A percentile compares a stretch with the other conserved stretches of the same genome.
Conservation (phyloP, 1,140 invertebrate species). For the Pristionchus pacificus region DNA sequence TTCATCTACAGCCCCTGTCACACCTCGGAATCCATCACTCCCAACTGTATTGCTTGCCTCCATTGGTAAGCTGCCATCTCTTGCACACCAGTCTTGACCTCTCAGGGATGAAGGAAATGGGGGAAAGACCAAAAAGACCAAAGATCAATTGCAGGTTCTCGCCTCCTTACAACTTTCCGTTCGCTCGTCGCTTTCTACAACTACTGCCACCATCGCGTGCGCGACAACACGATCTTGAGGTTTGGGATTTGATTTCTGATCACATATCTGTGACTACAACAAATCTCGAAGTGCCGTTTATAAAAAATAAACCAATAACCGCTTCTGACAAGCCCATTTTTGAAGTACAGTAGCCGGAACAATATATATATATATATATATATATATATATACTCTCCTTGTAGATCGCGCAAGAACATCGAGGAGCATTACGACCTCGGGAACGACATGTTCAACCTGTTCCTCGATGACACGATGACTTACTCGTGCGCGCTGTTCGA, state of each 20-base stretch:
- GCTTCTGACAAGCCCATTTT: too few species aligned
- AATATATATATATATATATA: too few species aligned
- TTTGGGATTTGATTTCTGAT: not conserved
- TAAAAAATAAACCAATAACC: too few species aligned
- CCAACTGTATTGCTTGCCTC: not conserved
- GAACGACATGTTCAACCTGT: slow-evolving; percentile 46
- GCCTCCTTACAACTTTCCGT: slow-evolving; percentile 17
- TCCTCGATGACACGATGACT: slow-evolving; percentile 44
- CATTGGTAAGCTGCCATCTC: not conserved
- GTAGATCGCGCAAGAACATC: slow-evolving; percentile 32
- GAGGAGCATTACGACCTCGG: slow-evolving; percentile 45
- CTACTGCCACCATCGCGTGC: slow-evolving; percentile 33
- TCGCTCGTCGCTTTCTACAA: slow-evolving; percentile 32
- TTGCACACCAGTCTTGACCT: too few species aligned
- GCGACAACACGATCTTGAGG: slow-evolving; percentile 28
- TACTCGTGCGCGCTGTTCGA: slow-evolving; percentile 44
- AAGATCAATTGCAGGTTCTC: too few species aligned
- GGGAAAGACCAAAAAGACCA: too few species aligned
- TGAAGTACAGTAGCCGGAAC: too few species aligned
- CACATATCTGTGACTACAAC: too few species aligned
- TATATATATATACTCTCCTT: too few species aligned
- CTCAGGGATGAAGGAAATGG: too few species aligned
- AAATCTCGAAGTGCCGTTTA: too few species aligned
- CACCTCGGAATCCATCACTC: not conserved
- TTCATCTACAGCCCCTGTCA: not conserved